Conservation (phyloP, 2,888 invertebrate genomes). For the Pterostichus niger region DNA sequence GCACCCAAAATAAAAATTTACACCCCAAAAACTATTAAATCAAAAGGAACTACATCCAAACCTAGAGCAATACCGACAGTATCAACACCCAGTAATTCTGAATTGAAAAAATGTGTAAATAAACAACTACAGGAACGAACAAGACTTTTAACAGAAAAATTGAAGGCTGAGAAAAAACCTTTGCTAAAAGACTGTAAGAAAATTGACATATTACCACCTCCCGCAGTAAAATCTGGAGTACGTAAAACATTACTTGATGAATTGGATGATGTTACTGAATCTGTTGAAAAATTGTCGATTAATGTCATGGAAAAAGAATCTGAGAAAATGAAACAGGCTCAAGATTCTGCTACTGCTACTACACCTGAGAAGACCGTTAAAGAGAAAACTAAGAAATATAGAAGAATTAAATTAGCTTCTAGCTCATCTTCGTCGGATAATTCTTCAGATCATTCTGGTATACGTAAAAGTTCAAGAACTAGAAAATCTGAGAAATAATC, state of each 20-base stretch:
- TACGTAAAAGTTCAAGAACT: constrained; percentile 1
- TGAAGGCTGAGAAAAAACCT: constrained; percentile 57
- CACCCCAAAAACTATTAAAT: constrained; percentile 65
- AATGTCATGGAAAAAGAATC: not conserved
- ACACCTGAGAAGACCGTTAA: not conserved
- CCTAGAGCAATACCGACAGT: not conserved
- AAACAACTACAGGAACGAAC: constrained; percentile 59
- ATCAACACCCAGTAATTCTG: not conserved
- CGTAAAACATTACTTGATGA: constrained; percentile 55
- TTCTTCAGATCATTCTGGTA: not conserved
- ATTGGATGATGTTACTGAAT: constrained; percentile 46
- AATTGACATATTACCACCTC: not conserved
- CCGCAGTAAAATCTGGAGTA: not conserved
- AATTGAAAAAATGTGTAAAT: constrained; percentile 15
- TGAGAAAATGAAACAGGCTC: not conserved
- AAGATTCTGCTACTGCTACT: not conserved
- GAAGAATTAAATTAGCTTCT: constrained; percentile 10
- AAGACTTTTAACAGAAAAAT: constrained; percentile 67
- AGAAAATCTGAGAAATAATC: not conserved
- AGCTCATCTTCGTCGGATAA: constrained; percentile 17
- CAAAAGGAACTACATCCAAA: constrained; percentile 62
- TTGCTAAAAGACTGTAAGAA: not conserved
- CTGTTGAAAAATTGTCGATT: constrained; percentile 48
- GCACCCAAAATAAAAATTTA: constrained; percentile 66
- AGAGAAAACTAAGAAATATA: constrained; percentile 40